Conservation (phyloP, 2,113 vertebrate genomes). For the Coptodon bakossiorum region DNA sequence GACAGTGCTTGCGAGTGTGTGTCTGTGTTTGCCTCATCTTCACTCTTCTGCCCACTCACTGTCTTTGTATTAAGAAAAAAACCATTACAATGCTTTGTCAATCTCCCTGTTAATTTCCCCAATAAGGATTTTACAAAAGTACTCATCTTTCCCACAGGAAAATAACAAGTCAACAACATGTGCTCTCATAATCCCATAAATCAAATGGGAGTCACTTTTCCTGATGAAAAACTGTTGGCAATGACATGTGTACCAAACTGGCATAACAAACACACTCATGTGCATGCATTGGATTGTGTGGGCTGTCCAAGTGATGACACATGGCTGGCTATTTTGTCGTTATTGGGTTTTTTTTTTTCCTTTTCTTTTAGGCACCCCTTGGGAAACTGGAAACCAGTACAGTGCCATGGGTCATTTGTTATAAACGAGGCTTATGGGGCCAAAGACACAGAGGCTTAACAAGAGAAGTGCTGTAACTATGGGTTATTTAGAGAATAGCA, state of each 20-base stretch:
- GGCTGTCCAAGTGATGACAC: constrained; percentile 5
- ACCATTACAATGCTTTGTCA: neutral
- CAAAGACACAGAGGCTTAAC: constrained; percentile 35
- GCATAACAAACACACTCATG: neutral
- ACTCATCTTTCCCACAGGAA: neutral
- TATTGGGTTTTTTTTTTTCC: neutral
- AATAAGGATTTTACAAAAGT: neutral
- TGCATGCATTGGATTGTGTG: neutral
- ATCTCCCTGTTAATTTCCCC: neutral
- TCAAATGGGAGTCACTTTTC: constrained; percentile 3
- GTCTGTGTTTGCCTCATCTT: neutral
- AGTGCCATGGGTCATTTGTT: constrained; percentile 35
- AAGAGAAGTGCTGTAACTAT: constrained; percentile 33
- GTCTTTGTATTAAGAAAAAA: neutral
- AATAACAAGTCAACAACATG: neutral
- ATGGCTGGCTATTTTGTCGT: neutral
- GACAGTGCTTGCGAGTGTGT: neutral
- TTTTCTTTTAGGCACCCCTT: neutral
- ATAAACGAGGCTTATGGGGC: constrained; percentile 28
- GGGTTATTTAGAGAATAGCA: constrained; percentile 19
- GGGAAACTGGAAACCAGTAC: constrained; percentile 33
- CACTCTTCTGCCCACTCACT: neutral
- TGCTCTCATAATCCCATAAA: neutral
- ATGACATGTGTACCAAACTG: neutral
- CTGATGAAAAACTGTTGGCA: constrained; percentile 14